Conservation (phyloP, 2,113 vertebrate species). For the Emydocephalus ijimae region DNA sequence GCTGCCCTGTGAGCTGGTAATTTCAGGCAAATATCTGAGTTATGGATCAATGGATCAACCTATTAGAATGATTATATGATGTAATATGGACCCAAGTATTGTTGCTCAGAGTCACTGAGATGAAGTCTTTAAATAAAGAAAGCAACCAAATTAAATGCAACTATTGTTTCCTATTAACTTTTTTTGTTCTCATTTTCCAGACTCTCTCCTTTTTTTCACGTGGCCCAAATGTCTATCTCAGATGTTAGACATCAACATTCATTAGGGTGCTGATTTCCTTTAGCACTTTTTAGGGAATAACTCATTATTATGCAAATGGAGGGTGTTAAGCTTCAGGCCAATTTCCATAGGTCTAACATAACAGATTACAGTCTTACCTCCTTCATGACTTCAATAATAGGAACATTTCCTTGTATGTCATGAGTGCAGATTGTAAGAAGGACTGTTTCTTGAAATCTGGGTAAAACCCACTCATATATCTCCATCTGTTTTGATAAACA, state of each 20-base stretch:
- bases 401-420: slow-evolving; percentile 1
- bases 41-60: neutral
- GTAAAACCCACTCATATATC: slow-evolving; percentile 3
- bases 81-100: neutral
- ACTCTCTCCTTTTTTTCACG: neutral
- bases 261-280: slow-evolving; percentile 1
- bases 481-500: slow-evolving; percentile 31
- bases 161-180: neutral
- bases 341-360: slow-evolving; percentile 38
- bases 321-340: slow-evolving; percentile 43
- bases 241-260: neutral
- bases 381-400: slow-evolving; percentile 28
- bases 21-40: neutral
- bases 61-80: neutral
- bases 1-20: neutral
- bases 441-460: slow-evolving; percentile 43
- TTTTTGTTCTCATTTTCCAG: neutral
- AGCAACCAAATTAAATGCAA: neutral
- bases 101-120: neutral
- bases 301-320: slow-evolving; percentile 50
- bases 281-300: slow-evolving; percentile 25
- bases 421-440: neutral
- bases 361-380: slow-evolving; percentile 15
- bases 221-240: slow-evolving; percentile 6
- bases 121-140: neutral